Base-by-base conservation (phyloP, 2,797 vertebrate genomes). In the Coccyzus lansbergi region DNA sequence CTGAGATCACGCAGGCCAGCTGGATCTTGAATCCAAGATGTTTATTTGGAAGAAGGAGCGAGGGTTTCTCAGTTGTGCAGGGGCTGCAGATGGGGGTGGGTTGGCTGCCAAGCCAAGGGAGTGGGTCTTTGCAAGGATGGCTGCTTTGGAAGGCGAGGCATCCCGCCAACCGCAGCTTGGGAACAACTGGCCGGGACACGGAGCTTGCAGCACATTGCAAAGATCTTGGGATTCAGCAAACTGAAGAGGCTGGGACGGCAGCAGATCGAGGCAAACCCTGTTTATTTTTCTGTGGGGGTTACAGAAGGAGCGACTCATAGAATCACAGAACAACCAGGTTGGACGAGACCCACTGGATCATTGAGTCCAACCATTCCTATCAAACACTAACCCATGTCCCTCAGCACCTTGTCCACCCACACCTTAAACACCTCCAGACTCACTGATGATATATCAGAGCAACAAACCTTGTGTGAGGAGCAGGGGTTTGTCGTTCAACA, bases 1-100 rank as follows among this genome's bases (percentile, higher is more conserved):
- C 94, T 94, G 93, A 95, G 94, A 92, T 95, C 89, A 96, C 69
- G 26, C 62, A 88, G 93, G 72, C 96, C 95, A 96, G 87, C 92
- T 93, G 94, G 83, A 93, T 93, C 83, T 83, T 86, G 89, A 90
- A 86, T 93, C 85, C 62, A 88, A 95, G 68, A 93, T 96, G 91
- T 91, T 95, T 96, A 63, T 95, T 78, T 93, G 95, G 90, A 95
- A 93, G 69, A 81, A n/a, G 26, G 84, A 93, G 64, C 12, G 64
- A 93, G 52, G 42, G 79, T 96, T 95, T 94, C 93, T 95, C 87
- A 90, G 22, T 87, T 86, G 93, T 69, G 34, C 89, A 91, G 89
- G 94, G 94, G 53, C 92, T 96, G 90, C 91, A 91, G 87, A 90
- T 83, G 65, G 76, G 82, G 79, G 48, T 58, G n/a, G 34, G 49